Evolutionary conservation across 2,113 vertebrate species (phyloP).

Genomic region (Tyrannus savana): DNA sequence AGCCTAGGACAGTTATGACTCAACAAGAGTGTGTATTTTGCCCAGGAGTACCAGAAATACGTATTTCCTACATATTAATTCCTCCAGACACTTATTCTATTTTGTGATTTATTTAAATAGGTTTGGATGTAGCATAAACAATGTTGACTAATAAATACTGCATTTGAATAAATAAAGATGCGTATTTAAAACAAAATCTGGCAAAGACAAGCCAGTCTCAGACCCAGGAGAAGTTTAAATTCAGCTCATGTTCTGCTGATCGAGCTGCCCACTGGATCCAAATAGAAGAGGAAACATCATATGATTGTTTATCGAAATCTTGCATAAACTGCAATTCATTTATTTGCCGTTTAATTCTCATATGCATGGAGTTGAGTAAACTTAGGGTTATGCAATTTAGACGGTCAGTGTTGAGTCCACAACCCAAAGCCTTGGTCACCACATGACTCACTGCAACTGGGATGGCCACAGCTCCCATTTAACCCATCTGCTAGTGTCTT

Average conservation of each 20-base stretch:
- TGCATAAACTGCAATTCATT: neutral
- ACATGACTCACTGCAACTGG: neutral
- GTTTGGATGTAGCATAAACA: neutral
- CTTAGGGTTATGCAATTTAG: neutral
- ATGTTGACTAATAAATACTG: neutral
- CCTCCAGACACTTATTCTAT: neutral
- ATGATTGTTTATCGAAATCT: neutral
- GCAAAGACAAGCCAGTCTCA: neutral
- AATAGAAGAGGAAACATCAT: neutral
- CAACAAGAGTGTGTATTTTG: neutral
- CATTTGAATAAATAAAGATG: neutral
- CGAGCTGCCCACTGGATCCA: neutral
- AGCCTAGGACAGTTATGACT: neutral
- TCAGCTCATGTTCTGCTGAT: conserved; percentile 2
- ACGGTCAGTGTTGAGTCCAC: neutral
- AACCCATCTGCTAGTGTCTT: neutral
- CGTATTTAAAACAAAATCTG: neutral
- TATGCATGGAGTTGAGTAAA: neutral
- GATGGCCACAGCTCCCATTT: rapidly evolving
- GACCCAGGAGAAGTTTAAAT: neutral
- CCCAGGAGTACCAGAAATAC: neutral
- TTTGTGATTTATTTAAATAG: neutral
- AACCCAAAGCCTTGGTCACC: neutral
- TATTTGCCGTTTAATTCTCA: neutral
- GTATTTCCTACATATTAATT: neutral